Percentiles rank a stretch among this genome's conserved stretches.
Evolutionary conservation across 2,888 invertebrate species (phyloP).

Genomic region (Drosophila limbata): DNA sequence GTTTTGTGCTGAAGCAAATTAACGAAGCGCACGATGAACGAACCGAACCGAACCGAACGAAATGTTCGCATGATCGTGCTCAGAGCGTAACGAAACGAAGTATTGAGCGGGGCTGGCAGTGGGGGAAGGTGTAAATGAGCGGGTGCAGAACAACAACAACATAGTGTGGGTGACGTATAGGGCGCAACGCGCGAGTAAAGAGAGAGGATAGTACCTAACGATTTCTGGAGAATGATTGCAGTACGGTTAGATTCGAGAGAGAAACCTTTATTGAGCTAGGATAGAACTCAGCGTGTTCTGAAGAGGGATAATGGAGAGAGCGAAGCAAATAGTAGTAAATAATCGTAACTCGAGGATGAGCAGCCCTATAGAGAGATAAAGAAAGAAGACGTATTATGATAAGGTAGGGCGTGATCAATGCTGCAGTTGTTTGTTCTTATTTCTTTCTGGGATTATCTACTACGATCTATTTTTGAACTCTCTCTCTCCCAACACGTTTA

Average conservation of each 20-base stretch:
- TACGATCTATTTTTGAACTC: slow-evolving; percentile 15
- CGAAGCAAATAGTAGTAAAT: neutral
- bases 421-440: slow-evolving; percentile 26
- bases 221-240: neutral
- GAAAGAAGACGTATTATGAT: slow-evolving; percentile 1
- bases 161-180: neutral
- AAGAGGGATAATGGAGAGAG: neutral
- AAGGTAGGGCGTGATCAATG: slow-evolving; percentile 17
- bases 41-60: slow-evolving; percentile 19
- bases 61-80: slow-evolving; percentile 18
- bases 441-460: slow-evolving; percentile 29
- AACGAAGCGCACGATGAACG: slow-evolving; percentile 14
- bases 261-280: neutral
- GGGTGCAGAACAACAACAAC: neutral
- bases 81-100: slow-evolving; percentile 27
- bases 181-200: neutral
- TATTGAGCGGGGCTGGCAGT: neutral
- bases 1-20: slow-evolving; percentile 62
- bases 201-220: neutral
- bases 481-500: slow-evolving; percentile 26
- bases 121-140: neutral
- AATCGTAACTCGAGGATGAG: neutral
- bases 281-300: neutral
- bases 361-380: neutral
- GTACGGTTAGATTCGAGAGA: neutral